These are phyloP conservation scores for Malurus cyaneus DNA, from an alignment of 2,113 vertebrate genomes.

Conservation along the genomic window DNA sequence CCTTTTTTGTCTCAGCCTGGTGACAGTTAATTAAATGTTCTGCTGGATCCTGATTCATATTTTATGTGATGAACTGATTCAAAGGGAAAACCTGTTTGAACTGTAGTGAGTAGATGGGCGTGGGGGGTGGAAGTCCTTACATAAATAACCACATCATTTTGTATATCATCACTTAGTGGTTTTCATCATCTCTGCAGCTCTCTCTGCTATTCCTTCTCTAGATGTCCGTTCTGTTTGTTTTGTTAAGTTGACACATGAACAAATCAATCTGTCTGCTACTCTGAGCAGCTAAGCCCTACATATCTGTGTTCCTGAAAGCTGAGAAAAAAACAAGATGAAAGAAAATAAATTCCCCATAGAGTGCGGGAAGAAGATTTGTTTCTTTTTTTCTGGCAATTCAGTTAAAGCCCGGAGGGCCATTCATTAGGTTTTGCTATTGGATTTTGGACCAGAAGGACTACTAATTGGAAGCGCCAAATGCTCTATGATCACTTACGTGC, in stretches of 20 bases:
- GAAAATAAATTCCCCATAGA: neutral
- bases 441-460: neutral
- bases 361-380: neutral
- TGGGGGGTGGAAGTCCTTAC: neutral
- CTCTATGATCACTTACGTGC: fast-evolving
- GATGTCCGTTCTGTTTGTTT: conserved; percentile 13
- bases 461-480: neutral
- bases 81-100: conserved; percentile 47
- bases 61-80: conserved; percentile 41
- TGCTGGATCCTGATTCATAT: conserved; percentile 6
- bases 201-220: neutral
- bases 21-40: conserved; percentile 50
- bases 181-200: neutral
- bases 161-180: neutral
- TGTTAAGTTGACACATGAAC: conserved; percentile 19
- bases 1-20: conserved; percentile 13
- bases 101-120: neutral
- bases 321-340: neutral
- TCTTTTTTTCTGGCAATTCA: neutral
- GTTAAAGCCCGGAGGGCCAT: neutral
- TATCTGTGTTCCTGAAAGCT: neutral
- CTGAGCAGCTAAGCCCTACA: neutral
- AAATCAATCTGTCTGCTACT: conserved; percentile 45
- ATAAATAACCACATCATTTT: conserved; percentile 39
- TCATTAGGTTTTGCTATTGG: neutral